Percentiles rank a stretch among this genome's conserved stretches.
These are phyloP conservation scores for Etheostoma cragini DNA, from an alignment of 2,113 vertebrate genomes.

Conservation along the genomic window DNA sequence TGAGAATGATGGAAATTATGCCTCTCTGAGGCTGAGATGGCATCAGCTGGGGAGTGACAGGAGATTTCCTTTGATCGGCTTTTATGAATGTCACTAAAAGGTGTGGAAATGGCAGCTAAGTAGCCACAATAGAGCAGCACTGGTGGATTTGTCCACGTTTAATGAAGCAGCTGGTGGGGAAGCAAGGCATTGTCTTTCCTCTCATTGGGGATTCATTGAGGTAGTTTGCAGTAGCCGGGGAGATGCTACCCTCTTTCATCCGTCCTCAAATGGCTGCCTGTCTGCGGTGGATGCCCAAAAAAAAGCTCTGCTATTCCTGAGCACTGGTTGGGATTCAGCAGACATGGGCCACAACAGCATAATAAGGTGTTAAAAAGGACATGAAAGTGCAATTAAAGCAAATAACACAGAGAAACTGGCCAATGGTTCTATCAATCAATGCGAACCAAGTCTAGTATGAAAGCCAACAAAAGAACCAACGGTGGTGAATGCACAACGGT, in stretches of 20 bases:
- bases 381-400: constrained; percentile 40
- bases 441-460: neutral
- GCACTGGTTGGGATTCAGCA: constrained; percentile 44
- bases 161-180: constrained; percentile 63
- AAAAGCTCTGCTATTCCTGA: constrained; percentile 36
- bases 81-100: constrained; percentile 26
- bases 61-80: neutral
- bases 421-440: neutral
- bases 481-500: neutral
- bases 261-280: constrained; percentile 48
- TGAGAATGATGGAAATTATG: neutral
- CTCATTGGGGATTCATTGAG: constrained; percentile 52
- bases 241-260: constrained; percentile 64
- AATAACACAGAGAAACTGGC: neutral
- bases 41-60: constrained; percentile 5
- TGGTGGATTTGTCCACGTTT: constrained; percentile 54
- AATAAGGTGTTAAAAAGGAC: constrained; percentile 19
- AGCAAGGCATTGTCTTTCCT: constrained; percentile 48
- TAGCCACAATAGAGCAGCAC: constrained; percentile 16
- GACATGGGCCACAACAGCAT: constrained; percentile 12
- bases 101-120: constrained; percentile 41
- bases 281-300: constrained; percentile 47
- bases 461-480: neutral
- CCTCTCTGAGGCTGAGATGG: neutral
- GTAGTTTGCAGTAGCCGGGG: constrained; percentile 58